These are phyloP conservation scores for Pelvicachromis taeniatus DNA, from an alignment of 2,113 vertebrate genomes.

Conservation along the genomic window DNA sequence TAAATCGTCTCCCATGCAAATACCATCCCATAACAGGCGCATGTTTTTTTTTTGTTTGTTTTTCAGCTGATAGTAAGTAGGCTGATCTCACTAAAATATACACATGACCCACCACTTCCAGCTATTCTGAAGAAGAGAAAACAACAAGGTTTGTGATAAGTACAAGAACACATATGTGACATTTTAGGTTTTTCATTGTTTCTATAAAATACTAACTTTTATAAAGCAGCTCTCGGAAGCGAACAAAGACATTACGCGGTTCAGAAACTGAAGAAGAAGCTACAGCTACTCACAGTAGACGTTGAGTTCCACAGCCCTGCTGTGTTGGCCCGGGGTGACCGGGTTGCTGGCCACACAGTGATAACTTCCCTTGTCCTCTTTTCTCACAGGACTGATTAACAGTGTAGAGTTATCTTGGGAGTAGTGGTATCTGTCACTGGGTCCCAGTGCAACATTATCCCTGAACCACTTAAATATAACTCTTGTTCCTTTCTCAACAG, in stretches of 20 bases:
- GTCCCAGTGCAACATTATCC: conserved; percentile 29
- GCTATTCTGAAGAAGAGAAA: neutral
- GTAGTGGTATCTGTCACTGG: conserved; percentile 55
- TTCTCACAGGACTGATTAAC: conserved; percentile 68
- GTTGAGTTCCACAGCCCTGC: conserved; percentile 52
- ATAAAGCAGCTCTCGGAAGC: neutral
- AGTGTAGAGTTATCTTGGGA: conserved; percentile 53
- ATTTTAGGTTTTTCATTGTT: neutral
- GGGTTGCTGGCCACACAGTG: conserved; percentile 66
- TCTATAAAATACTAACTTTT: neutral
- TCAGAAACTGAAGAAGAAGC: neutral
- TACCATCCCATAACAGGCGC: neutral
- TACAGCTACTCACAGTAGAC: conserved; percentile 73
- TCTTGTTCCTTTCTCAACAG: conserved; percentile 66
- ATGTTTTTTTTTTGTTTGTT: neutral
- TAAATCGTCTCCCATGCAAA: conserved; percentile 54
- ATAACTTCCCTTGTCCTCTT: conserved; percentile 74
- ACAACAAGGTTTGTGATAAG: neutral
- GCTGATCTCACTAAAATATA: conserved; percentile 13
- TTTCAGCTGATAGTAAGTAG: neutral
- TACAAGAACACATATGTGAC: neutral
- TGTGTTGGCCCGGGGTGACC: conserved; percentile 46
- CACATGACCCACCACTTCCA: neutral
- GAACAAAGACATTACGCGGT: neutral
- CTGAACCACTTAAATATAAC: conserved; percentile 70